Evolutionary conservation across 1,140 invertebrate genomes (phyloP).

Genomic region (Pomacea maculata): DNA sequence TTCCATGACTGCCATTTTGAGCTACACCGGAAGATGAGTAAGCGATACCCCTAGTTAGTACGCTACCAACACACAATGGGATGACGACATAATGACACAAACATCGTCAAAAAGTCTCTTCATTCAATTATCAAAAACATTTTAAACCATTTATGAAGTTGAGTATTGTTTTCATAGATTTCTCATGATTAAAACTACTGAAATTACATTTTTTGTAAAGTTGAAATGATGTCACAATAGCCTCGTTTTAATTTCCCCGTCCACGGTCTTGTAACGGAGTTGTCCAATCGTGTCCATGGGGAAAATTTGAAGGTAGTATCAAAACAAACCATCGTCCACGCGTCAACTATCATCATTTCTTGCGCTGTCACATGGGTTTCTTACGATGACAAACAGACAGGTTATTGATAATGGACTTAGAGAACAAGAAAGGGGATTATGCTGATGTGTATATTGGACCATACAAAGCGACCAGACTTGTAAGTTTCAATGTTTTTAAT

Average conservation of each 20-base stretch:
- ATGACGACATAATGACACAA: no score
- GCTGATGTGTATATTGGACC: constrained; percentile 47
- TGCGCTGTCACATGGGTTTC: neutral
- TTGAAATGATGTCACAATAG: no score
- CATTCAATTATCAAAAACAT: no score
- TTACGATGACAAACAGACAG: neutral
- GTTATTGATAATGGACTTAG: constrained; percentile 15
- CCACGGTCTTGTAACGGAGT: neutral
- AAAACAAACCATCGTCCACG: neutral
- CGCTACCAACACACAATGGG: no score
- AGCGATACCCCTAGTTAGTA: no score
- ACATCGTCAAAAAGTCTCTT: neutral
- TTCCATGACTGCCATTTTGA: constrained; percentile 75
- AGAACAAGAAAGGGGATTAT: constrained; percentile 25
- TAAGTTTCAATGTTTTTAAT: constrained; percentile 37
- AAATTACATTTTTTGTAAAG: no score
- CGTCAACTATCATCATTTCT: neutral
- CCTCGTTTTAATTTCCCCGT: neutral
- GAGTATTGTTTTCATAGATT: neutral
- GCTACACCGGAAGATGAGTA: neutral
- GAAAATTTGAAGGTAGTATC: constrained; percentile 32
- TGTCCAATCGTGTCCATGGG: constrained; percentile 38
- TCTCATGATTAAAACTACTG: no score
- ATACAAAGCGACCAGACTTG: constrained; percentile 64
- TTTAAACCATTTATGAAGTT: neutral